Conservation (phyloP, 2,797 vertebrate genomes). For the Gouania willdenowi region DNA sequence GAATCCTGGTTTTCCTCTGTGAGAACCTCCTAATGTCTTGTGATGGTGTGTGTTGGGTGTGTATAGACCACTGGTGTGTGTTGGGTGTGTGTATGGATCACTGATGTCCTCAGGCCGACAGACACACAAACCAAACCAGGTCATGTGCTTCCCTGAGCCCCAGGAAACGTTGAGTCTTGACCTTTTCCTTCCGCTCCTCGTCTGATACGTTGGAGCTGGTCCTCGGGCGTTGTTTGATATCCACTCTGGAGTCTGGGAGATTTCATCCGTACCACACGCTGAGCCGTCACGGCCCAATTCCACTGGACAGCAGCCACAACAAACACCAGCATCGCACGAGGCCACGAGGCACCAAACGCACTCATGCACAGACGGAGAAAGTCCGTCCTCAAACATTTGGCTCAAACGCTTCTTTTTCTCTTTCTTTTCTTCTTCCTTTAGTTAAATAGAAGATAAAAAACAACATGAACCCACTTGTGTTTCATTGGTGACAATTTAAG, state of each 20-base stretch:
- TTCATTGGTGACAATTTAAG: too few species aligned
- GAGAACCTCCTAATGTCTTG: too few species aligned
- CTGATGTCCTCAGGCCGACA: constrained; percentile 33
- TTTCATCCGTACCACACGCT: constrained; percentile 9
- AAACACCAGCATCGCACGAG: constrained; percentile 5
- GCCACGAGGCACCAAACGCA: background rate
- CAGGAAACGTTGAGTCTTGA: constrained; percentile 41
- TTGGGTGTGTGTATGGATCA: constrained; percentile 17
- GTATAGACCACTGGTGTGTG: background rate
- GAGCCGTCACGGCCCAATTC: constrained; percentile 22
- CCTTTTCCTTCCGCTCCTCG: constrained; percentile 15
- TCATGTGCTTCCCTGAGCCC: constrained; percentile 52
- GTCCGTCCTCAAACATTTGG: too few species aligned
- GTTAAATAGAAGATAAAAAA: too few species aligned
- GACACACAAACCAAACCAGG: constrained; percentile 48
- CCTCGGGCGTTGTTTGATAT: constrained; percentile 18
- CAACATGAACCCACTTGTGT: too few species aligned
- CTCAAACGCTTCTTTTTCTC: too few species aligned
- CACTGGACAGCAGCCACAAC: background rate
- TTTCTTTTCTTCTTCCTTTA: too few species aligned
- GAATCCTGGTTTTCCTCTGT: too few species aligned
- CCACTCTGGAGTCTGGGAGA: constrained; percentile 18
- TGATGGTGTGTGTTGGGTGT: too few species aligned
- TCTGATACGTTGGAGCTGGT: constrained; percentile 33
- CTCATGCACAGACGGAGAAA: background rate